Percentiles rank a stretch among this genome's conserved stretches.
These are phyloP conservation scores for Stichodactyla mertensii DNA, from an alignment of 64 coral and sea anemone species.

Conservation along the genomic window DNA sequence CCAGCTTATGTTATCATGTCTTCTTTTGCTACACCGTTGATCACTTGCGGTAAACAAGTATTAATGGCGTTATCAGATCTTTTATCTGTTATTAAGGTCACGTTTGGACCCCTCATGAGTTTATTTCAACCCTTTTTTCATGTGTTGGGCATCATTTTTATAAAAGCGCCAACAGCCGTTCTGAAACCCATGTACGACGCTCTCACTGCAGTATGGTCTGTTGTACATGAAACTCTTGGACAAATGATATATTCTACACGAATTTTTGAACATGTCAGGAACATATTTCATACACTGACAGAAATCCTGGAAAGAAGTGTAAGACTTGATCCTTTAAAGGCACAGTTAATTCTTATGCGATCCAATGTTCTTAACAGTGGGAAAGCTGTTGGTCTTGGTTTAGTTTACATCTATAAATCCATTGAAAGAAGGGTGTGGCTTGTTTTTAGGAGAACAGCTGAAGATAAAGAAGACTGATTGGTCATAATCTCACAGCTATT, in stretches of 20 bases:
- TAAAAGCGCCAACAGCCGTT: constrained; percentile 58
- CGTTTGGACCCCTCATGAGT: constrained; percentile 47
- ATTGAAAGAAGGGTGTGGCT: constrained; percentile 75
- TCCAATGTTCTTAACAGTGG: constrained; percentile 88
- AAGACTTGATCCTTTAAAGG: constrained; percentile 83
- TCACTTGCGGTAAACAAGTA: constrained; percentile 36
- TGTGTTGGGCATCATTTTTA: constrained; percentile 45
- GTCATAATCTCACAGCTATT: neutral
- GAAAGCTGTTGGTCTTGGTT: constrained; percentile 72
- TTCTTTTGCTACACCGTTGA: constrained; percentile 57
- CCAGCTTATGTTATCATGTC: constrained; percentile 78
- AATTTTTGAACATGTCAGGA: neutral
- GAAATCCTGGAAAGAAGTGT: constrained; percentile 68
- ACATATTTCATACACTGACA: neutral
- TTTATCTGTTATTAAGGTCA: constrained; percentile 22
- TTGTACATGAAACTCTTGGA: constrained; percentile 42
- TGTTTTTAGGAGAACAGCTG: constrained; percentile 50
- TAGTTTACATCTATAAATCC: constrained; percentile 66
- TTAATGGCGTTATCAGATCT: constrained; percentile 32
- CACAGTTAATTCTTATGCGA: constrained; percentile 79
- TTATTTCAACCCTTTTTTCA: constrained; percentile 51
- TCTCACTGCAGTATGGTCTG: constrained; percentile 30
- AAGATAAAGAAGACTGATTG: constrained; percentile 65
- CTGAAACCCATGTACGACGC: constrained; percentile 47
- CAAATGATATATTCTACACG: constrained; percentile 40